Conservation (phyloP, 2,888 invertebrate genomes). For the Asteroscopus sphinx region DNA sequence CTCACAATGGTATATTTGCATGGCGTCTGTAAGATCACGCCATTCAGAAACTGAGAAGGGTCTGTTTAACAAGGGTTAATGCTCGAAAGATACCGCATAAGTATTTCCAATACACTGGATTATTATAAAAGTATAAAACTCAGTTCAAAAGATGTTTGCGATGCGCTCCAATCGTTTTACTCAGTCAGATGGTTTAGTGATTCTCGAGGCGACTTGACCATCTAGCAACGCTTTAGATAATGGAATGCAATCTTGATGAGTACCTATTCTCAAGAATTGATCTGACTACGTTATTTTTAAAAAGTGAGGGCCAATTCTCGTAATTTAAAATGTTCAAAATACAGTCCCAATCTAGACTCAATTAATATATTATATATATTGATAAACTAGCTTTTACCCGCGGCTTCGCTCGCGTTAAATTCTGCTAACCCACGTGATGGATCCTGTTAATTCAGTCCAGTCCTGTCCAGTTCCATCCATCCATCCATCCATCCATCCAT, state of each 20-base stretch:
- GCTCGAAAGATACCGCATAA: conserved; percentile 68
- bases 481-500: too few species aligned
- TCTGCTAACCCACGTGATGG: too few species aligned
- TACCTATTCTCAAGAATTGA: conserved; percentile 1
- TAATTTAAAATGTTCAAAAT: too few species aligned
- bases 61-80: conserved; percentile 85
- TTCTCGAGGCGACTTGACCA: conserved; percentile 21
- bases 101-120: conserved; percentile 74
- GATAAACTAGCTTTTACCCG: too few species aligned
- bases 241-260: conserved; percentile 33
- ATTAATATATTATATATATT: too few species aligned
- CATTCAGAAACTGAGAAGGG: conserved; percentile 80
- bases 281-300: conserved; percentile 4
- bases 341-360: too few species aligned
- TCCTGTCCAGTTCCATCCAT: too few species aligned
- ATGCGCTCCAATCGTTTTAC: conserved; percentile 27
- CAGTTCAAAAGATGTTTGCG: conserved; percentile 13
- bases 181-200: conserved; percentile 41
- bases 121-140: conserved; percentile 60
- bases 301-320: too few species aligned
- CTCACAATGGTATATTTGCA: conserved; percentile 71
- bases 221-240: conserved; percentile 29
- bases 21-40: conserved; percentile 69
- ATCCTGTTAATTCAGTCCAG: too few species aligned
- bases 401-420: too few species aligned